Base-by-base conservation (phyloP, 2,113 vertebrate species). In the Pluvialis apricaria region DNA sequence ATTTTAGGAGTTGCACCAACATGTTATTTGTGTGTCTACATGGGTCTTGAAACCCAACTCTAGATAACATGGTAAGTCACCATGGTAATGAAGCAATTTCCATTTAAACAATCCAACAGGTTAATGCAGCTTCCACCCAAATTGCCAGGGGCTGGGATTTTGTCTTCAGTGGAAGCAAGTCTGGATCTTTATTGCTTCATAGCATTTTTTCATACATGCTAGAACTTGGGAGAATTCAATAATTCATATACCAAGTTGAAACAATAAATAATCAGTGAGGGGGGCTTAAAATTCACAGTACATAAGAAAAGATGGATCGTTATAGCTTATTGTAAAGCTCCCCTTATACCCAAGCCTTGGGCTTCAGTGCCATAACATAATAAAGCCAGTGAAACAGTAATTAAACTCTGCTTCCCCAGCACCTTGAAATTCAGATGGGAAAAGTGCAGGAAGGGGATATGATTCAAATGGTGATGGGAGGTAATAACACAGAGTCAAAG, bases 361-460 rank as follows among this genome's bases (percentile, higher is more conserved):
- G 69, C 73, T 89, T 94, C 70, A 82, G 13, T 87, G 58, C 34
- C 62, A 62, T 62, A 89, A 65, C 29, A 88, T 58, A 77, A 91
- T 88, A 94, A 92, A 94, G 26, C 26, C 70, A 82, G 28, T 80
- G 81, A 82, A 95, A 73, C 58, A 62, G 47, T 88, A 83, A 95
- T 95, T 95, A 95, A 90, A 49, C 21, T 87, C 54, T 61, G 19
- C 28, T 93, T 91, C 82, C 51, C n/a, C 8, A 66, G 45, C 5
- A 45, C 42, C 81, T 90, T 92, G 62, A 70, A 95, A 95, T 86
- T 82, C 87, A 96, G 62, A 40, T 14, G 28, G 66, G 84, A 51
- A 91, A 91, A 95, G 77, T 60, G 45, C 51, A 95, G 64, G 60
- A 92, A 95, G 52, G 68, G 62, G 20, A 80, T 90, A 88, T 77